Conservation (phyloP, 2,113 vertebrate genomes). For the Corythaixoides concolor region DNA sequence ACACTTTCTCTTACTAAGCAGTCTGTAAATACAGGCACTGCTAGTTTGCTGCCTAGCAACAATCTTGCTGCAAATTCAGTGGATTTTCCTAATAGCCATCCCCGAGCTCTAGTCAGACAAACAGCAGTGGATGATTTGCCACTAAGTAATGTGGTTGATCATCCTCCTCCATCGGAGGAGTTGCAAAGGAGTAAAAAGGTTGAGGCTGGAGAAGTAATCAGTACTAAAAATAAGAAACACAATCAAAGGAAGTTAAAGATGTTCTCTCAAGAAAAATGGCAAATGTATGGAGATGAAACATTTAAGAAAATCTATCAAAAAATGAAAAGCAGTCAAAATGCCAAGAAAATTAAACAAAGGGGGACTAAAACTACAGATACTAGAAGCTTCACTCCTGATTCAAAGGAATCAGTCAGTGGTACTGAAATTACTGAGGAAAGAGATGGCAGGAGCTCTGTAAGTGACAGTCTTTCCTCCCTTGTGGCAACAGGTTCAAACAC, state of each 20-base stretch:
- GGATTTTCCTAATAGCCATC: constrained; percentile 78
- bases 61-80: constrained; percentile 61
- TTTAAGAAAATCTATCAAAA: constrained; percentile 90
- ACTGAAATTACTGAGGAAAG: background rate
- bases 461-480: background rate
- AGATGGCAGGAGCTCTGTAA: background rate
- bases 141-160: constrained; percentile 53
- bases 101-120: constrained; percentile 90
- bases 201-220: constrained; percentile 52
- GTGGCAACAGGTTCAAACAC: background rate
- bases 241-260: constrained; percentile 81
- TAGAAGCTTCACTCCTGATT: background rate
- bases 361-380: background rate
- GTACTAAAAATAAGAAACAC: constrained; percentile 73
- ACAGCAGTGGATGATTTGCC: constrained; percentile 87
- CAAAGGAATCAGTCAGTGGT: background rate
- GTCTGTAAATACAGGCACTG: constrained; percentile 36
- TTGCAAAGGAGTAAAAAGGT: constrained; percentile 37
- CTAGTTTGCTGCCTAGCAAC: constrained; percentile 65
- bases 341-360: constrained; percentile 49
- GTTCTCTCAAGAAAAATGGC: constrained; percentile 96
- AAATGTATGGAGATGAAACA: constrained; percentile 90
- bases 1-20: background rate
- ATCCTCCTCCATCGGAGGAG: constrained; percentile 63
- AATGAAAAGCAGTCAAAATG: constrained; percentile 69